Evolutionary conservation across 2,888 invertebrate genomes (phyloP).

Genomic region (Hemithea aestivaria): DNA sequence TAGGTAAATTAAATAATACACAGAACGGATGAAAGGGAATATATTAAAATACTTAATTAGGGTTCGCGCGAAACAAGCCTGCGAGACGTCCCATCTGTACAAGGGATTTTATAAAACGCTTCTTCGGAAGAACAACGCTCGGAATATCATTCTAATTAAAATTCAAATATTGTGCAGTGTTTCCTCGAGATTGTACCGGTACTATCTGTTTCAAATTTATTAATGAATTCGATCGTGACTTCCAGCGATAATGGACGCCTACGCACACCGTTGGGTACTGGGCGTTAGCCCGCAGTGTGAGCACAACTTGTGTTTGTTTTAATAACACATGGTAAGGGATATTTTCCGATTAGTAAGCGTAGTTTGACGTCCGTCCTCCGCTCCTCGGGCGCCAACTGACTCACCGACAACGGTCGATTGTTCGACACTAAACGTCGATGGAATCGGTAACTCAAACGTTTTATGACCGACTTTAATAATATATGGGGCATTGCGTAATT

Average conservation of each 20-base stretch:
- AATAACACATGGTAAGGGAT: slow-evolving; percentile 54
- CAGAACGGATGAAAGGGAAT: slow-evolving; percentile 54
- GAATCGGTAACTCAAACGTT: slow-evolving; percentile 73
- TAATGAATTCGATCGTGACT: slow-evolving; percentile 47
- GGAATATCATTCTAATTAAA: slow-evolving; percentile 61
- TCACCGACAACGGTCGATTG: slow-evolving; percentile 66
- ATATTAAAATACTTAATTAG: slow-evolving; percentile 73
- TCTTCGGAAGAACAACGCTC: slow-evolving; percentile 49
- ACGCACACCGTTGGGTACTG: slow-evolving; percentile 28
- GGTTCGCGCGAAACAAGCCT: slow-evolving; percentile 48
- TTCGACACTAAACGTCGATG: slow-evolving; percentile 70
- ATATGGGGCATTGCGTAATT: slow-evolving; percentile 72
- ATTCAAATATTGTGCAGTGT: slow-evolving; percentile 49
- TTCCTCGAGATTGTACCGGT: slow-evolving; percentile 22
- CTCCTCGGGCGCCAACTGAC: slow-evolving; percentile 65
- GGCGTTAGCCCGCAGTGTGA: slow-evolving; percentile 30
- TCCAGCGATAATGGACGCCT: slow-evolving; percentile 37
- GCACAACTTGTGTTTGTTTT: slow-evolving; percentile 38
- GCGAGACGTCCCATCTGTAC: slow-evolving; percentile 49
- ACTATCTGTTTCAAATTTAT: slow-evolving; percentile 38
- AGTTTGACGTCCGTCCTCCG: slow-evolving; percentile 55
- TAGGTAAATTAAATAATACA: slow-evolving; percentile 43
- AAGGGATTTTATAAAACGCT: slow-evolving; percentile 50
- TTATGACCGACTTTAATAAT: slow-evolving; percentile 68
- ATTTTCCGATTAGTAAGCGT: slow-evolving; percentile 62